These are phyloP conservation scores for Stenchaetothrips biformis DNA, from an alignment of 2,888 invertebrate genomes.

Conservation along the genomic window DNA sequence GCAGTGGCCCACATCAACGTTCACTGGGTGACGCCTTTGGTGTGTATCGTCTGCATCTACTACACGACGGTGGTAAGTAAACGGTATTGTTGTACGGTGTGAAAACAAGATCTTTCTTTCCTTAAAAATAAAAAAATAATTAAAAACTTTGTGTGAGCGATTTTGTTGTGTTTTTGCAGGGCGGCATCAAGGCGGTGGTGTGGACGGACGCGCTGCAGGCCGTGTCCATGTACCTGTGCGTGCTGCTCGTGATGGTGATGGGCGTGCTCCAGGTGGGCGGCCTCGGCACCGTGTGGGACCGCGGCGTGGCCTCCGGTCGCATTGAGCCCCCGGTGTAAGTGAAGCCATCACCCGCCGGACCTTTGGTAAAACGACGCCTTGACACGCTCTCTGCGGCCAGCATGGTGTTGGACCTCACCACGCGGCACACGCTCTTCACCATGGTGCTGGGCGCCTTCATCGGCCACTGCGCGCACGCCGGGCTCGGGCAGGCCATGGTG, in stretches of 20 bases:
- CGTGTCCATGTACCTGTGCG: constrained; percentile 52
- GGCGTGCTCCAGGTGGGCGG: constrained; percentile 54
- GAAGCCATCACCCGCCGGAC: constrained; percentile 27
- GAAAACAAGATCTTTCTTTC: too few relatives aligned
- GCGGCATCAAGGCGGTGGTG: constrained; percentile 61
- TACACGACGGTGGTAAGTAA: neutral
- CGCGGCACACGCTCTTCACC: constrained; percentile 54
- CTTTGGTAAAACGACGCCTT: too few relatives aligned
- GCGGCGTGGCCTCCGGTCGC: constrained; percentile 53
- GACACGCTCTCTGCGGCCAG: neutral
- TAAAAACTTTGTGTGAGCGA: too few relatives aligned
- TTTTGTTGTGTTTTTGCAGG: constrained; percentile 38
- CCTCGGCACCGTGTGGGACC: constrained; percentile 54
- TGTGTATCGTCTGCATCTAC: neutral
- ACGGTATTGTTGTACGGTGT: neutral
- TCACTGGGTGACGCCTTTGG: neutral
- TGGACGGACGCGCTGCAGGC: constrained; percentile 60
- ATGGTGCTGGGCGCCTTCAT: constrained; percentile 54
- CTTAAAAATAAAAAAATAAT: neutral
- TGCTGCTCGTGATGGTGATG: constrained; percentile 53
- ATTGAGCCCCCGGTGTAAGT: constrained; percentile 59
- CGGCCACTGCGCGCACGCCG: constrained; percentile 11
- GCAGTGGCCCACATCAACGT: neutral
- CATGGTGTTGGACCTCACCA: constrained; percentile 55
- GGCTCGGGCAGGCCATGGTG: neutral